Base-by-base conservation (phyloP, 2,888 invertebrate species). In the Thecophora atra region DNA sequence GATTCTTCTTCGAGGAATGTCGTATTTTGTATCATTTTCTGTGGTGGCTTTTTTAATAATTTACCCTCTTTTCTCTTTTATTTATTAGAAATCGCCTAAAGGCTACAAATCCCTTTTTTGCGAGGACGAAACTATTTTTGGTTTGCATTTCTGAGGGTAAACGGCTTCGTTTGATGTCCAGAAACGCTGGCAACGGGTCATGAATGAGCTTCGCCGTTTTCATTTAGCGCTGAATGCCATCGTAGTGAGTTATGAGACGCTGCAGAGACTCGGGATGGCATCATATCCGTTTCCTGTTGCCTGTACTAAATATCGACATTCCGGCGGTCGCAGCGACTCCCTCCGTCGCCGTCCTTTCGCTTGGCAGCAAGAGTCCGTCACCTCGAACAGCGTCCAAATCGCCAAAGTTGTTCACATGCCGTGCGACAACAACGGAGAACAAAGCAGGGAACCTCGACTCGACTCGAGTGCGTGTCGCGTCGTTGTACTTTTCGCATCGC, bases 221-320 rank as follows among this genome's bases (percentile, higher is more conserved):
- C 8, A n/a, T 17, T 0, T 37, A 2, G 4, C 21, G 37, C 42
- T 37, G 19, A 44, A 37, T n/a, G 44, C 17, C 19, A 19, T 21
- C 37, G 44, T 21, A n/a, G 15, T 28, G 63, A 37, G 44, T 13
- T 42, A 37, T 19, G 47, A 1, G 47, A 47, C 5, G 19, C 24
- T 51, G 47, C 4, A 17, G 30, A 21, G n/a, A 26, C 17, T 19
- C 21, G 58, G 26, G 58, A 68, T 68, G 58, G 42, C 68, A 44
- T 58, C 68, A 56, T 44, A 42, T 68, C 58, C 68, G 42, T 56
- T 44, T 58, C 24, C 44, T 42, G 24, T 56, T 58, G 24, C 42
- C 30, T 58, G 68, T 42, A 42, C 68, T 58, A 42, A 56, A 68
- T 68, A 68, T 68, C n/a, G 58, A 68, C 44, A 37, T 67, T 54